phyloP scores from a whole-genome alignment of 1,140 invertebrate genomes.

The Drosophila mauritiana region DNA sequence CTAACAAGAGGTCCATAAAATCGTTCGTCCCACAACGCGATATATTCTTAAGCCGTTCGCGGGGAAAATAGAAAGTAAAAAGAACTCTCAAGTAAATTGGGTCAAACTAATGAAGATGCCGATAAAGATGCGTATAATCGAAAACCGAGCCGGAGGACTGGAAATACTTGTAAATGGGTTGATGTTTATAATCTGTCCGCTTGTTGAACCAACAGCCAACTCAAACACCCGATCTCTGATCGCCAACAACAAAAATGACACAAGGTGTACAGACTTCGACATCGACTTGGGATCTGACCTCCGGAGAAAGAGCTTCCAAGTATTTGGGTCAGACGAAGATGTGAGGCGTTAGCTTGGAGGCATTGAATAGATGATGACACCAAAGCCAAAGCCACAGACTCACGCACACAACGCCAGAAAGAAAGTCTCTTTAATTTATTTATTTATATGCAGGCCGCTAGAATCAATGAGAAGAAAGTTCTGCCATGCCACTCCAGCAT shows the following conservation, averaged over 20 bases:
- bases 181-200: constrained; percentile 63
- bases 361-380: constrained; percentile 71
- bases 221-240: constrained; percentile 13
- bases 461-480: constrained; percentile 80
- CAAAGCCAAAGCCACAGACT: constrained; percentile 40
- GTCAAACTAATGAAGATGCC: constrained; percentile 78
- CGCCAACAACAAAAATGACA: constrained; percentile 48
- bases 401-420: constrained; percentile 53
- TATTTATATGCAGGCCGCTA: constrained; percentile 76
- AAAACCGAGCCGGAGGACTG: constrained; percentile 40
- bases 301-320: constrained; percentile 51
- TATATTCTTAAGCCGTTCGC: constrained; percentile 58
- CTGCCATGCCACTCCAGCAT: constrained; percentile 60
- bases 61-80: constrained; percentile 79
- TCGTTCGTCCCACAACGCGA: constrained; percentile 32
- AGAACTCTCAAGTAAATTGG: constrained; percentile 57
- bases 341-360: constrained; percentile 38
- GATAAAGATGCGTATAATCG: constrained; percentile 74
- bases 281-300: constrained; percentile 32
- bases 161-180: constrained; percentile 56
- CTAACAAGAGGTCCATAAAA: constrained; percentile 42
- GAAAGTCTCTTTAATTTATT: constrained; percentile 81
- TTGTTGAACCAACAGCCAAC: constrained; percentile 66
- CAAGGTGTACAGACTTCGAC: constrained; percentile 61
- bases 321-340: constrained; percentile 67